A percentile compares a stretch with the other conserved stretches of the same genome.
These are phyloP conservation scores for Limnodromus scolopaceus DNA, from an alignment of 2,797 vertebrate species.

Conservation along the genomic window DNA sequence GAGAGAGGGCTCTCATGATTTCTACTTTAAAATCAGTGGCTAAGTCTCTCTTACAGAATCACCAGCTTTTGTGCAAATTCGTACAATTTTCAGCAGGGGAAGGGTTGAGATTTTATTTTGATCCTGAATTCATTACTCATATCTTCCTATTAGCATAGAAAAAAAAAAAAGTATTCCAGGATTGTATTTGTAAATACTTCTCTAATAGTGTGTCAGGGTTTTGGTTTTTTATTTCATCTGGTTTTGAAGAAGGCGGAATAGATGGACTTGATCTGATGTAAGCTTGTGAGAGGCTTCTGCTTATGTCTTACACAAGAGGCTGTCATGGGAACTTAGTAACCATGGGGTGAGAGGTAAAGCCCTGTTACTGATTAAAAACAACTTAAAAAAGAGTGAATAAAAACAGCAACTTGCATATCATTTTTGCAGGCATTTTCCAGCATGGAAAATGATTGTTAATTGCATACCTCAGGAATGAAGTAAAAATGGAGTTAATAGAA, in stretches of 20 bases:
- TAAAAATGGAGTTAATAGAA: background rate
- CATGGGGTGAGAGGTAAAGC: conserved; percentile 56
- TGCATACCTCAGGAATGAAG: background rate
- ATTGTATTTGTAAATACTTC: background rate
- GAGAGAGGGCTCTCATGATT: background rate
- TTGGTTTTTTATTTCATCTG: background rate
- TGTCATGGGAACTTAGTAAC: conserved; percentile 35
- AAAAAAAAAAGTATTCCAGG: background rate
- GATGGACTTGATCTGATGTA: background rate
- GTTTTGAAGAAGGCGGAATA: background rate
- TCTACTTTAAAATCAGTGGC: background rate
- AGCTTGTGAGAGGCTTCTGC: background rate
- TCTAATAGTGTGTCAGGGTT: background rate
- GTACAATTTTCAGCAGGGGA: background rate
- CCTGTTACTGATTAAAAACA: conserved; percentile 64
- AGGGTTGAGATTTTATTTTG: background rate
- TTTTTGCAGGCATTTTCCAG: background rate
- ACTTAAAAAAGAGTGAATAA: background rate
- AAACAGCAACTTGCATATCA: background rate
- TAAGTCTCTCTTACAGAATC: background rate
- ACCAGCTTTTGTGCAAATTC: background rate
- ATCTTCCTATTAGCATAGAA: background rate
- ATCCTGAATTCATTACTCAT: background rate
- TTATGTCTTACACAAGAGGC: conserved; percentile 31
- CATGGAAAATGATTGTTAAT: background rate